Evolutionary conservation across 2,797 vertebrate species (phyloP).

Genomic region (Gymnocypris eckloni): DNA sequence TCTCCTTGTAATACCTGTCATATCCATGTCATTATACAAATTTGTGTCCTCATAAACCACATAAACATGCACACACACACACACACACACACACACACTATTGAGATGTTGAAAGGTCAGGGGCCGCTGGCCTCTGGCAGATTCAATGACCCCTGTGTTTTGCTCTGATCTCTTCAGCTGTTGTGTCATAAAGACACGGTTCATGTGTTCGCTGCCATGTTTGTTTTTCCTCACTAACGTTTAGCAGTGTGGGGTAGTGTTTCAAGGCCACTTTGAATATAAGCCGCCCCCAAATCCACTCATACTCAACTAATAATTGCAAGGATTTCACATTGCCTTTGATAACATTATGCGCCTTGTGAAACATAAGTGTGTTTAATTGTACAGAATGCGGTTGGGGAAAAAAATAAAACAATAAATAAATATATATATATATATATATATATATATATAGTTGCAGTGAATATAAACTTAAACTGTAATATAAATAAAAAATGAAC

Average conservation of each 20-base stretch:
- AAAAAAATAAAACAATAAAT: too few species aligned
- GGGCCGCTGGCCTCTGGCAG: conserved; percentile 50
- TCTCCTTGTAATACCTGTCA: too few species aligned
- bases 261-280: conserved; percentile 38
- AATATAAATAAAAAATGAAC: too few species aligned
- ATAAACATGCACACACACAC: not conserved
- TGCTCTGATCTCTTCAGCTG: conserved; percentile 69
- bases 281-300: not conserved
- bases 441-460: too few species aligned
- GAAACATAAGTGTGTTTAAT: not conserved
- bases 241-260: conserved; percentile 31
- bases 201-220: conserved; percentile 40
- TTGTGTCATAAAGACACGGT: conserved; percentile 66
- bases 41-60: too few species aligned
- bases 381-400: not conserved
- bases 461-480: too few species aligned
- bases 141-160: conserved; percentile 64
- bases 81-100: not conserved
- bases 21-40: too few species aligned
- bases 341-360: not conserved
- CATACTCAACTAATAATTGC: conserved; percentile 4
- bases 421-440: too few species aligned
- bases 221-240: conserved; percentile 39
- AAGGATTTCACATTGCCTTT: not conserved
- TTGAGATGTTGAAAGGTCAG: conserved; percentile 29